These are phyloP conservation scores for Felis catus DNA, from an alignment of 2,113 vertebrate genomes.

Conservation along the genomic window F.catus_Fca126_mat1.0 CM031421.1:48338501-48339000, in stretches of 20 bases:
- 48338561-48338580: conserved; percentile 34
- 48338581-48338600: background rate
- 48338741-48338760: background rate
- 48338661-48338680: background rate
- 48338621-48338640: background rate
- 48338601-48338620: background rate
- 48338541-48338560: conserved; percentile 1
- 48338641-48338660: background rate
- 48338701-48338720: background rate
- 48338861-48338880: background rate
- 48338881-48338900: background rate
- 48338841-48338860: background rate
- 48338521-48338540: conserved; percentile 37
- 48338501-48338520: conserved; percentile 30
- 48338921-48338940: background rate
- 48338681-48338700: rapidly evolving
- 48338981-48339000: background rate
- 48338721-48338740: background rate
- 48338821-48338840: conserved; percentile 21
- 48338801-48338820: background rate
- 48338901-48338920: background rate
- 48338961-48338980: background rate
- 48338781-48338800: conserved; percentile 29
- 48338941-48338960: conserved; percentile 30
- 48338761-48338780: background rate